phyloP scores from a whole-genome alignment of 2,888 invertebrate genomes.

The Dryobotodes eremita region DNA sequence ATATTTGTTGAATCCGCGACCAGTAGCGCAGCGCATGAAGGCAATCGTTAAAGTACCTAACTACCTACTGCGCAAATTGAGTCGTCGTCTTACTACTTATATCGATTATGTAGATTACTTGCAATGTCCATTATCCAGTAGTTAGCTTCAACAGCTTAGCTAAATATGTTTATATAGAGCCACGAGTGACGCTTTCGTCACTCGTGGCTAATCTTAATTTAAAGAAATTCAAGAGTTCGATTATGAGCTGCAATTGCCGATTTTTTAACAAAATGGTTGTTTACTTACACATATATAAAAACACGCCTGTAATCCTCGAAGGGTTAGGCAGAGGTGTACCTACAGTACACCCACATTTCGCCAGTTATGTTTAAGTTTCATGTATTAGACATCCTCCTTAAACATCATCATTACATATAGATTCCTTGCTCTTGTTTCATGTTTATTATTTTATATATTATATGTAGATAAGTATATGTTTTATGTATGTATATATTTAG shows the following conservation, averaged over 20 bases:
- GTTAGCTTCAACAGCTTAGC: not conserved
- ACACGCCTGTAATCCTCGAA: not conserved
- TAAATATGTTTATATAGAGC: not conserved
- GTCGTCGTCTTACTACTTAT: too few relatives aligned
- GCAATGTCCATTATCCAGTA: not conserved
- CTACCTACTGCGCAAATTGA: conserved; percentile 12
- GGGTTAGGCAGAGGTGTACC: not conserved
- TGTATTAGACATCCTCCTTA: too few relatives aligned
- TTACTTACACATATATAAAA: not conserved
- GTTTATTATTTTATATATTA: too few relatives aligned
- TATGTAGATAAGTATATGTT: too few relatives aligned
- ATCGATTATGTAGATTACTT: not conserved
- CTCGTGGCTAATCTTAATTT: too few relatives aligned
- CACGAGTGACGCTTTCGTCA: too few relatives aligned
- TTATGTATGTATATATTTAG: too few relatives aligned
- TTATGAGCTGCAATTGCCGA: too few relatives aligned
- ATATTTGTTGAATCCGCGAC: not conserved
- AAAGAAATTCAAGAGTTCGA: too few relatives aligned
- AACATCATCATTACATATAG: too few relatives aligned
- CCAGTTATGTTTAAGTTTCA: too few relatives aligned
- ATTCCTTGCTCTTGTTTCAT: too few relatives aligned
- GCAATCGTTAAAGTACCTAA: not conserved
- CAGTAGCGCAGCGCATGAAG: not conserved
- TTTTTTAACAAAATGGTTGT: not conserved
- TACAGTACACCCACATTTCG: not conserved